Evolutionary conservation across 2,888 invertebrate species (phyloP).

Genomic region (Eremobia ochroleuca): DNA sequence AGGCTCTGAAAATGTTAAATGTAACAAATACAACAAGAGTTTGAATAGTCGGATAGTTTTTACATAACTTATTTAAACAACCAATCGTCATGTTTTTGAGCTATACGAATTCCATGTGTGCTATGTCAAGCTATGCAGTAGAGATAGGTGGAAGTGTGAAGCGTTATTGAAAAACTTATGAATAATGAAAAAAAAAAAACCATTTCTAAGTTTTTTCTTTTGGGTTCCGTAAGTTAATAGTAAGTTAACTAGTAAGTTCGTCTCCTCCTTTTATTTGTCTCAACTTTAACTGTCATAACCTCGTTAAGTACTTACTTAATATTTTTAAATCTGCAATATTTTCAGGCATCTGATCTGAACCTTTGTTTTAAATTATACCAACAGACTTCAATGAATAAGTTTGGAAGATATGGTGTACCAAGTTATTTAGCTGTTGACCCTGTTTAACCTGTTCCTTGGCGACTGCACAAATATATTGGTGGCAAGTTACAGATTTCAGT

Average conservation of each 20-base stretch:
- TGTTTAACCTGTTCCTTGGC: constrained; percentile 51
- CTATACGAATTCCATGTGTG: constrained; percentile 7
- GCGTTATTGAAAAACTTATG: constrained; percentile 3
- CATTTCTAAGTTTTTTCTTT: constrained; percentile 12
- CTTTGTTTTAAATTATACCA: constrained; percentile 42
- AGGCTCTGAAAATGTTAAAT: constrained; percentile 1
- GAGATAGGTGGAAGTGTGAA: constrained; percentile 16
- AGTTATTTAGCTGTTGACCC: constrained; percentile 50
- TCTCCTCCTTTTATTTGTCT: not conserved
- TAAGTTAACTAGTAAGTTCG: constrained; percentile 6
- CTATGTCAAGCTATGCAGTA: constrained; percentile 37
- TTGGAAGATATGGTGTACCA: constrained; percentile 50
- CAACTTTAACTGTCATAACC: not conserved
- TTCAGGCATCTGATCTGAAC: constrained; percentile 52
- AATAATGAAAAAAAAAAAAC: constrained; percentile 33
- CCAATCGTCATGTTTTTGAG: constrained; percentile 50
- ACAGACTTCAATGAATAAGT: constrained; percentile 38
- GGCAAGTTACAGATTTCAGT: constrained; percentile 63
- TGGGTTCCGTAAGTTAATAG: constrained; percentile 56
- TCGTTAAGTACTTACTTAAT: constrained; percentile 7
- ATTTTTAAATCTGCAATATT: constrained; percentile 30
- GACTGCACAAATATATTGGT: constrained; percentile 46
- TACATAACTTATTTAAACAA: constrained; percentile 56
- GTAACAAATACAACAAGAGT: constrained; percentile 22
- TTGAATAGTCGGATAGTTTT: constrained; percentile 23